These are phyloP conservation scores for Protonemura montana DNA, from an alignment of 2,888 invertebrate species.

Conservation along the genomic window DNA sequence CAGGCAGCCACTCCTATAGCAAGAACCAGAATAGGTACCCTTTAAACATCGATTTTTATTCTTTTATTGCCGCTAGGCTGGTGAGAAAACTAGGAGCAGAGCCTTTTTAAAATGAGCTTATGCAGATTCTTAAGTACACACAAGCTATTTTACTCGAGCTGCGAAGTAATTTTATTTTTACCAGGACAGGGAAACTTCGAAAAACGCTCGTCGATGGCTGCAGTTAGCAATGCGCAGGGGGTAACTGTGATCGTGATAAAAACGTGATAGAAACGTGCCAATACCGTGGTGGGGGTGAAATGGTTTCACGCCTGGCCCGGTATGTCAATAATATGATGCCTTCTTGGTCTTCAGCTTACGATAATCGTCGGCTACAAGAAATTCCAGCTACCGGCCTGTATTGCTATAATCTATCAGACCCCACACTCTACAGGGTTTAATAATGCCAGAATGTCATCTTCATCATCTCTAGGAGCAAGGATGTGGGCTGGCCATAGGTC, in stretches of 20 bases:
- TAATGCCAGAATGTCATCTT: neutral
- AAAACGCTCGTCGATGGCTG: neutral
- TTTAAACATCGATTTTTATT: neutral
- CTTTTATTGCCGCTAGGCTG: neutral
- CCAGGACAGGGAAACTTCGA: neutral
- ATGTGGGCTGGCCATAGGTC: neutral
- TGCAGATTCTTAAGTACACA: conserved; percentile 7
- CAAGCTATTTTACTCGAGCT: neutral
- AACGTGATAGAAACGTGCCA: neutral
- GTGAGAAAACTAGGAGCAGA: neutral
- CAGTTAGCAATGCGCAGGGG: neutral
- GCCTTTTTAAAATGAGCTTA: neutral
- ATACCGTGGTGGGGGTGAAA: neutral
- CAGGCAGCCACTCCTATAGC: neutral
- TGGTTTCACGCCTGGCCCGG: neutral
- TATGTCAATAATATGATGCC: neutral
- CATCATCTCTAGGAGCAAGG: neutral
- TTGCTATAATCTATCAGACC: neutral
- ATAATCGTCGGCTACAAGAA: neutral
- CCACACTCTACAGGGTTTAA: neutral
- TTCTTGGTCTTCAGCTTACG: neutral
- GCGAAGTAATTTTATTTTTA: neutral
- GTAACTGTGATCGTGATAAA: neutral
- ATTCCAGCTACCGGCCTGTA: neutral
- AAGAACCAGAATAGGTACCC: neutral